Conservation (phyloP, 2,113 vertebrate genomes). For the Hypomesus transpacificus region DNA sequence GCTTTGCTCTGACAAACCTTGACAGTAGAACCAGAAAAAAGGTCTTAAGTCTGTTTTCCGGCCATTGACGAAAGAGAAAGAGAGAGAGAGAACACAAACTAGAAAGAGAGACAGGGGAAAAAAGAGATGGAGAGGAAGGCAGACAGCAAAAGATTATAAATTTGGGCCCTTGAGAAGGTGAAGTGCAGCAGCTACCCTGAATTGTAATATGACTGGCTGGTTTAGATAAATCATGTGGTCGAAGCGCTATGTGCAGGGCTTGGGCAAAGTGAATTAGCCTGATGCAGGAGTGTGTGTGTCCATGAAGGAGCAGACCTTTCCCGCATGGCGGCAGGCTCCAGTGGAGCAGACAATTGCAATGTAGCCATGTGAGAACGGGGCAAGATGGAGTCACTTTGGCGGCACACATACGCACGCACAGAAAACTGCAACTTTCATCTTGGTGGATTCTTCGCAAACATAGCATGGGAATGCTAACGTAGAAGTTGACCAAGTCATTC, state of each 20-base stretch:
- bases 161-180: slow-evolving; percentile 37
- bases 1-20: slow-evolving; percentile 1
- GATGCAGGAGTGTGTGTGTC: slow-evolving; percentile 71
- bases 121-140: neutral
- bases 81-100: no score
- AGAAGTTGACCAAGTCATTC: no score
- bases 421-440: slow-evolving; percentile 66
- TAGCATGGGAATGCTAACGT: no score
- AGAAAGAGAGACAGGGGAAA: no score
- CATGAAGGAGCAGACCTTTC: slow-evolving; percentile 74
- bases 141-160: slow-evolving; percentile 44
- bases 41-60: neutral
- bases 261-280: slow-evolving; percentile 68
- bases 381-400: slow-evolving; percentile 76
- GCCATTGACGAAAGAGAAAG: neutral
- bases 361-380: slow-evolving; percentile 77
- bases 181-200: slow-evolving; percentile 50
- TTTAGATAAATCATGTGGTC: slow-evolving; percentile 71
- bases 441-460: slow-evolving; percentile 57
- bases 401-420: slow-evolving; percentile 56
- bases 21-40: neutral
- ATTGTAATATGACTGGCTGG: slow-evolving; percentile 51
- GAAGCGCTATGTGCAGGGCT: slow-evolving; percentile 58
- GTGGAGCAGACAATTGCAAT: slow-evolving; percentile 80
- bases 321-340: slow-evolving; percentile 74